Evolutionary conservation across 2,888 invertebrate genomes (phyloP), one percentile per base, ranked within the genome.

Genomic region (Oscheius sp.): DNA sequence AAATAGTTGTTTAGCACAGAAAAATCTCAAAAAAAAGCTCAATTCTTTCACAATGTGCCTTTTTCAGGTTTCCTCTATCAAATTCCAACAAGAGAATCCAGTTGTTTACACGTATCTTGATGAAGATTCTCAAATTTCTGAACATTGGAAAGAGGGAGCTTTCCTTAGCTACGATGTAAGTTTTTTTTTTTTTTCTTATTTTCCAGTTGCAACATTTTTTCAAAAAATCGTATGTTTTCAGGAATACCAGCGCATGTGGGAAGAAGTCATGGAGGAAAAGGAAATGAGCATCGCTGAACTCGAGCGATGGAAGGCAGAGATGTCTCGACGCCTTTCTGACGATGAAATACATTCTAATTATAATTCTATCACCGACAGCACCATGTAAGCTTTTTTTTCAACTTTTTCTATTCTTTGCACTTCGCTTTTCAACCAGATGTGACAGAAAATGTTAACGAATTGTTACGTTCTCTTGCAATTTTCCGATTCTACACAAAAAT

Each of bases 61-160:
- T 28, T 38, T 59, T 20, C 41, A 64, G 62, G 65, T 71, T 38
- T 57, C 65, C 12, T 65, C 71, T 14, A 80, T 80, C 41, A 54
- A 61, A 41, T 78, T 80, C 68, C 70, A 63, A 41, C 33, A 66
- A 8, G 72, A 63, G 44, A 74, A 70, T n/a, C 77, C 80, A 12
- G 32, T 50, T 20, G 80, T 78, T 36, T 80, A 78, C 54, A 68
- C 76, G 9, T 80, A 80, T 54, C 62, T 80, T 45, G 78, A 80
- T 57, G 80, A 80, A 47, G 67, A 65, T 2, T 47, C 78, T n/a
- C 50, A 66, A 24, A 69, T 70, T 9, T 44, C 50, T 12, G 69
- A 64, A 30, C 71, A 66, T 24, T 78, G 77, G 77, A 24, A 54
- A 22, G 67, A 74, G 20, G 77, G 77, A n/a, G 45, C 49, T 22